phyloP scores from a whole-genome alignment of 1,140 invertebrate genomes.

The Coptotermes formosanus region DNA sequence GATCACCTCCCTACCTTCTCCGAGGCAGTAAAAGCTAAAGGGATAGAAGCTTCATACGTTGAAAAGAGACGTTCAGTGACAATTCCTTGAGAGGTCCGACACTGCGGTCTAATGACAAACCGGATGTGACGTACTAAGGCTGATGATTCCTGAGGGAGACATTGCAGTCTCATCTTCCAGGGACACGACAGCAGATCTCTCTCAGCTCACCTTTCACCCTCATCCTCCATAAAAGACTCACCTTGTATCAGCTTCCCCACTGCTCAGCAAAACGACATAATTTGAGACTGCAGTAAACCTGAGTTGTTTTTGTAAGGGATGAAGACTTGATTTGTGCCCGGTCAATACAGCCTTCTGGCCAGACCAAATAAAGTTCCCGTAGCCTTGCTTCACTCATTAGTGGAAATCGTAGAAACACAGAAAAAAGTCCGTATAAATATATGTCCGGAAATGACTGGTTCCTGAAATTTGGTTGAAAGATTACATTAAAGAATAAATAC shows the following conservation, averaged over 20 bases:
- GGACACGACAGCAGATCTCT: not conserved
- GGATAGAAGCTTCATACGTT: not conserved
- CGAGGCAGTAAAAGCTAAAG: not conserved
- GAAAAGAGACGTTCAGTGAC: not conserved
- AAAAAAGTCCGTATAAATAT: no score
- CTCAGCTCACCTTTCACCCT: not conserved
- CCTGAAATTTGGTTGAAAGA: no score
- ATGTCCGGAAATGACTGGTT: no score
- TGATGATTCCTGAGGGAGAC: slow-evolving; percentile 17
- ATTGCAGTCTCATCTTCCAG: slow-evolving; percentile 5
- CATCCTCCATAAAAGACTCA: not conserved
- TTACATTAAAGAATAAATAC: no score
- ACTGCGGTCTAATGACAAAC: not conserved
- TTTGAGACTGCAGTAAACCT: not conserved
- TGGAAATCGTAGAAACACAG: no score
- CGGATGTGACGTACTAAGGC: not conserved
- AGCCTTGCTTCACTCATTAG: no score
- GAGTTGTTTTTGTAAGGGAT: not conserved
- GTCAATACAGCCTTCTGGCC: no score
- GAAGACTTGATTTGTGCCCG: not conserved
- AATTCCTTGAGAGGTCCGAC: not conserved
- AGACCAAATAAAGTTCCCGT: no score
- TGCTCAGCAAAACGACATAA: not conserved
- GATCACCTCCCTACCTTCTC: not conserved
- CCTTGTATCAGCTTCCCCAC: not conserved